Base-by-base conservation (phyloP, 2,797 vertebrate genomes). In the Lagocephalus sceleratus region DNA sequence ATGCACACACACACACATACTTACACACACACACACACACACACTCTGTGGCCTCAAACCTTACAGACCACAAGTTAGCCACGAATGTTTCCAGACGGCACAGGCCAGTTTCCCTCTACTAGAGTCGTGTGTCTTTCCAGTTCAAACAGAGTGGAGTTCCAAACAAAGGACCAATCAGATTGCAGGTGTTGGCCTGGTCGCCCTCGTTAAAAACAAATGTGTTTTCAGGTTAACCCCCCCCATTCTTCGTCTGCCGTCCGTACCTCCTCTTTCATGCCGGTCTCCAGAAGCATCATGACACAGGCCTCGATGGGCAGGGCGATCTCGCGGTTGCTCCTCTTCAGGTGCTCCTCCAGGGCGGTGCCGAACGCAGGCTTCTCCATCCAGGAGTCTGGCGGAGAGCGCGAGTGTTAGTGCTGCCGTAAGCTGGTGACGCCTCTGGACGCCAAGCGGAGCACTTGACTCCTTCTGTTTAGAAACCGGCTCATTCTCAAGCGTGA, bases 251-350 rank as follows among this genome's bases (percentile, higher is more conserved):
- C 23, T 11, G 29, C 23, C 29, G 15, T 14, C 72, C 57, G 11
- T 78, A 98, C 96, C 96, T 98, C 96, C 83, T 99, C 96, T 68
- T 90, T 96, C 96, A 99, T 98, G 71, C 97, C 97, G 0, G 96
- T 98, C 75, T 98, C 96, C 83, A 99, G 86, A 22, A 99, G 93
- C 93, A 99, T 95, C 97, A 99, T 98, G 52, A 99, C 92, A 9
- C 97, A 99, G 67, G 97, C 97, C 79, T 99, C 97, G 0, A 99
- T 75, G 1, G 96, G 97, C 57, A 99, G 87, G 0, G 97, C 97
- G 0, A 99, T 94, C 66, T 98, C 96, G 1, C 96, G 90, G 69
- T 91, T 88, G 0, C 93, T 98, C 78, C 91, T 94, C 83, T 98
- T 97, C 63, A 99, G 91, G 55, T 99, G 97, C 60, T 99, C 97